Conservation (phyloP, 1,140 invertebrate genomes). For the Drosophila athabasca region DNA sequence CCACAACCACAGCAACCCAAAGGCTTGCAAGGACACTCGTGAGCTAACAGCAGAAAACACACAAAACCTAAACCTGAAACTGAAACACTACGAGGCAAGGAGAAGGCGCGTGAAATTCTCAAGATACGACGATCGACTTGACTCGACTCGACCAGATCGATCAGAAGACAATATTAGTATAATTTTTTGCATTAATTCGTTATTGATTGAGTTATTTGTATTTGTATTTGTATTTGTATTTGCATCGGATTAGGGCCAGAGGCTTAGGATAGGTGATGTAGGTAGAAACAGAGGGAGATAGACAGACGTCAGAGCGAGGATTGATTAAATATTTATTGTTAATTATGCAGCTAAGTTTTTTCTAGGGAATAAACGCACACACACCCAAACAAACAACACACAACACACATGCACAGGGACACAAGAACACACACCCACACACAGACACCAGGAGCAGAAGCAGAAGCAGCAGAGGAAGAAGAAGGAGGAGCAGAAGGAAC, state of each 20-base stretch:
- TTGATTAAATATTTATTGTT: slow-evolving; percentile 37
- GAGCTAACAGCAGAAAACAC: slow-evolving; percentile 38
- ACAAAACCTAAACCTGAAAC: slow-evolving; percentile 21
- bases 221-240: slow-evolving; percentile 12
- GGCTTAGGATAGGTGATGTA: slow-evolving; percentile 27
- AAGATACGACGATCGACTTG: slow-evolving; percentile 50
- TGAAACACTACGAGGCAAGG: slow-evolving; percentile 30
- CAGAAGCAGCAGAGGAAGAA: slow-evolving; percentile 29
- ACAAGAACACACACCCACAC: slow-evolving; percentile 23
- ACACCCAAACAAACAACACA: slow-evolving; percentile 23
- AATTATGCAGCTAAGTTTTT: slow-evolving; percentile 53
- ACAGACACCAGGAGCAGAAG: slow-evolving; percentile 34
- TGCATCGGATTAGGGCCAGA: slow-evolving; percentile 16
- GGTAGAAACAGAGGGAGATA: slow-evolving; percentile 11
- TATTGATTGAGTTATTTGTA: slow-evolving; percentile 12
- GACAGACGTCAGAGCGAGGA: neutral
- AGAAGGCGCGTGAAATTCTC: slow-evolving; percentile 60
- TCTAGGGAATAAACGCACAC: slow-evolving; percentile 67
- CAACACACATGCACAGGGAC: slow-evolving; percentile 29
- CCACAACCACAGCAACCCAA: slow-evolving; percentile 33
- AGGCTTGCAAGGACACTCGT: slow-evolving; percentile 72
- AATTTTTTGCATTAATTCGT: slow-evolving; percentile 47
- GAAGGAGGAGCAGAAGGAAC: slow-evolving; percentile 8
- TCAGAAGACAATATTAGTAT: slow-evolving; percentile 77
- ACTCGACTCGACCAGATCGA: slow-evolving; percentile 8